A percentile compares a stretch with the other conserved stretches of the same genome.
Evolutionary conservation across 2,888 invertebrate species (phyloP).

Genomic region (Chydorus sphaericus): DNA sequence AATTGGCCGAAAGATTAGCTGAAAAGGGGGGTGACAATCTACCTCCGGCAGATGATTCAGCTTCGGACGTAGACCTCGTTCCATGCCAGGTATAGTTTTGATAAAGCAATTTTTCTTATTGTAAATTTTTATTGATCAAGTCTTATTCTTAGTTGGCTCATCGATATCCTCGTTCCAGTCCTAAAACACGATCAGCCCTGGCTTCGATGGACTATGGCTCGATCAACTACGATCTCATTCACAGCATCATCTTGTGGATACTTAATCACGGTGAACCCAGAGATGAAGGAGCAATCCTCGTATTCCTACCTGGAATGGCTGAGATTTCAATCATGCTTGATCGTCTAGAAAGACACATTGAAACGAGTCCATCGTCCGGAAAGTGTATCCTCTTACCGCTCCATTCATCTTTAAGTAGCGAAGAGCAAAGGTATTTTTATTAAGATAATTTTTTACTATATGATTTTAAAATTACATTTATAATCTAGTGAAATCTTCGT

Average conservation of each 20-base stretch:
- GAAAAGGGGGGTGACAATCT: slow-evolving; percentile 32
- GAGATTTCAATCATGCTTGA: slow-evolving; percentile 61
- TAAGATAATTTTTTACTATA: neutral
- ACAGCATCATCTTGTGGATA: slow-evolving; percentile 51
- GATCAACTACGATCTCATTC: slow-evolving; percentile 62
- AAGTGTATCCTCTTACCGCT: slow-evolving; percentile 62
- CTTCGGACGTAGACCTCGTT: slow-evolving; percentile 55
- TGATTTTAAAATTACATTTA: slow-evolving; percentile 13
- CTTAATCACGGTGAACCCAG: slow-evolving; percentile 49
- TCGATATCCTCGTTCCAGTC: slow-evolving; percentile 38
- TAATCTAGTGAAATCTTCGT: slow-evolving; percentile 27
- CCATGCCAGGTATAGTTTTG: slow-evolving; percentile 40
- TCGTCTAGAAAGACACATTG: slow-evolving; percentile 45
- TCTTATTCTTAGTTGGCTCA: neutral
- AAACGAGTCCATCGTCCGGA: slow-evolving; percentile 45
- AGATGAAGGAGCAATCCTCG: slow-evolving; percentile 52
- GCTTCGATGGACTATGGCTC: slow-evolving; percentile 54
- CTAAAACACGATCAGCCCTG: slow-evolving; percentile 33
- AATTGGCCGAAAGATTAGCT: too few species aligned
- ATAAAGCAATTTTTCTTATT: too few species aligned
- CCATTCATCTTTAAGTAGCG: slow-evolving; percentile 69
- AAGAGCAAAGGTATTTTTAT: slow-evolving; percentile 44
- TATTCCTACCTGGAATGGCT: slow-evolving; percentile 63
- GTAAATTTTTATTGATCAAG: too few species aligned
- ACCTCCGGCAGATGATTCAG: slow-evolving; percentile 38